Evolutionary conservation across 1,140 invertebrate species (phyloP).

Genomic region (Magallana angulata): DNA sequence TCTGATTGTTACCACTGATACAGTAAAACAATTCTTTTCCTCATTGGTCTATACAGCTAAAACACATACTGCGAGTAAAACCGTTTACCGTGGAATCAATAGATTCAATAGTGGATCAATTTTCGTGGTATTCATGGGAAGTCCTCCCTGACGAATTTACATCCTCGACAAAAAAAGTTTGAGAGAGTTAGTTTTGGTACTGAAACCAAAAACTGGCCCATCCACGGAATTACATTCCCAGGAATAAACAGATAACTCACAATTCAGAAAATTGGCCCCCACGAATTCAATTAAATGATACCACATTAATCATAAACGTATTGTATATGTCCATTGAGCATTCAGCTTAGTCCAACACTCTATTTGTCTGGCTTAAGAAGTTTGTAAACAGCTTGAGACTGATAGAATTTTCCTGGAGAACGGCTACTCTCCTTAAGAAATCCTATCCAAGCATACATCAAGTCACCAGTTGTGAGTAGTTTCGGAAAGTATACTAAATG

Average conservation of each 20-base stretch:
- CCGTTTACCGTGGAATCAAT: background rate
- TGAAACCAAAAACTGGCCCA: too few species aligned
- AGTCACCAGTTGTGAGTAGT: background rate
- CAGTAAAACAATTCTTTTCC: background rate
- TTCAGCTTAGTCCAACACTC: background rate
- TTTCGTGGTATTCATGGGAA: too few species aligned
- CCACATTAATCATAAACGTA: too few species aligned
- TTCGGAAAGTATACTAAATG: background rate
- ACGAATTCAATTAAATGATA: too few species aligned
- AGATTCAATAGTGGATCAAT: too few species aligned
- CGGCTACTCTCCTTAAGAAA: background rate
- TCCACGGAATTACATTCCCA: too few species aligned
- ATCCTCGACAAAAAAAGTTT: too few species aligned
- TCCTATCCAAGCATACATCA: background rate
- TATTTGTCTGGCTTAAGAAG: background rate
- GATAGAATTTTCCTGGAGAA: background rate
- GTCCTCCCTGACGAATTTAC: too few species aligned
- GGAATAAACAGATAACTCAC: too few species aligned
- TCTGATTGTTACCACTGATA: background rate
- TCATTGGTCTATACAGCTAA: background rate
- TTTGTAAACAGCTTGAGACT: background rate
- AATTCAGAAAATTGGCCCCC: too few species aligned
- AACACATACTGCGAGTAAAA: background rate
- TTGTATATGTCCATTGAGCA: too few species aligned
- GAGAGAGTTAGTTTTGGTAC: too few species aligned